Evolutionary conservation across 2,113 vertebrate species (phyloP).

Genomic region (Paramormyrops kingsleyae): DNA sequence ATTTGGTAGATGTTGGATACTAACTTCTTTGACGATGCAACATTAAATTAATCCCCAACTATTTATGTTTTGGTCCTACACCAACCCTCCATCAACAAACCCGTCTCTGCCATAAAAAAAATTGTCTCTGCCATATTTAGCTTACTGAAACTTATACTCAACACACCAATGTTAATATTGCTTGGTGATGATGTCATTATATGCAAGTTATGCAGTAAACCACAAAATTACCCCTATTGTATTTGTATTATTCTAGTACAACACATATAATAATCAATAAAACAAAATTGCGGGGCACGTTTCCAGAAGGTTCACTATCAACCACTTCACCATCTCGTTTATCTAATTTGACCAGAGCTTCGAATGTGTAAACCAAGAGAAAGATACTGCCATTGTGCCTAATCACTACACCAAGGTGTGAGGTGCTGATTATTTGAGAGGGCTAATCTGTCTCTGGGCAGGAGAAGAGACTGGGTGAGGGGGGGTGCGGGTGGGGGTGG

Average conservation of each 20-base stretch:
- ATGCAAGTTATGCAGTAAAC: not conserved
- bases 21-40: not conserved
- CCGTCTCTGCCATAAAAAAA: too few species aligned
- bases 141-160: not conserved
- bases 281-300: not conserved
- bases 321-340: not conserved
- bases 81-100: not conserved
- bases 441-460: not conserved
- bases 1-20: not conserved
- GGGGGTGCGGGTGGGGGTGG: not conserved
- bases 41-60: not conserved
- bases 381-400: not conserved
- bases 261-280: not conserved
- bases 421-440: not conserved
- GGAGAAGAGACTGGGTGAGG: not conserved
- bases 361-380: not conserved
- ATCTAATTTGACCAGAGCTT: not conserved
- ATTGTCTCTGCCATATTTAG: not conserved
- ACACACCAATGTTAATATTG: not conserved
- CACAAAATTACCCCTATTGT: not conserved
- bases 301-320: not conserved
- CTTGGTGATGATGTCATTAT: not conserved
- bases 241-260: not conserved
- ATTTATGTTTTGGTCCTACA: not conserved
- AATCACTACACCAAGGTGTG: not conserved